Base-by-base conservation (phyloP, 2,797 vertebrate genomes). In the Manis crassicaudata region DNA sequence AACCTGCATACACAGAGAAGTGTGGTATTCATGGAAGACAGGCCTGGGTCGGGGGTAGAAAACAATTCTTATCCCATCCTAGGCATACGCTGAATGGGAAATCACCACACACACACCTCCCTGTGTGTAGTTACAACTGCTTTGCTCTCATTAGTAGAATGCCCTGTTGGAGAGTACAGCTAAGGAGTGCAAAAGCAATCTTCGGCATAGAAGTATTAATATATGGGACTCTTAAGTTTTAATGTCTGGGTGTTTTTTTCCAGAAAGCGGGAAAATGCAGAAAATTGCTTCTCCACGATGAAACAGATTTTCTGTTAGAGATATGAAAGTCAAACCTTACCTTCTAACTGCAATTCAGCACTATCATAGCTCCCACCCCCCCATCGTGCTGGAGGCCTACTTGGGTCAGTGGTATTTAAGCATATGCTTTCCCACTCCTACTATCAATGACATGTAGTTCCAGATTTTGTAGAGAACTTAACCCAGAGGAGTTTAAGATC, bases 241-340 rank as follows among this genome's bases (percentile, higher is more conserved):
- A 32, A 43, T n/a, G 4, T n/a, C 8, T 40, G 46, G 46, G 46
- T 2, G 25, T 29, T 29, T 75, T 54, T 63, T 16, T 40, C 14
- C 56, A 84, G 9, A 81, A 73, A 90, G 27, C 85, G 27, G 17
- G 20, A 56, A 94, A 90, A 70, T 65, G 3, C 16, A 94, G 65
- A 68, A 82, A 58, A 84, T 62, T 85, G 21, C 32, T 81, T 80
- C 73, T 82, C 32, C 35, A 52, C 86, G 20, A 35, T 8, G 23
- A 17, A 50, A 58, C 14, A 7, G 20, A 46, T 43, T 94, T 90
- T 92, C 56, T 67, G 12, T 70, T 87, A n/a, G 46, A 81, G 20
- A 35, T 25, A 29, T 5, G 12, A 73, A 85, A 67, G 68, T 52
- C 52, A 92, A 62, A 73, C 9, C 17, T 9, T 62, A 12, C 25